Conservation (phyloP, 2,113 vertebrate genomes). For the Motacilla alba region DNA sequence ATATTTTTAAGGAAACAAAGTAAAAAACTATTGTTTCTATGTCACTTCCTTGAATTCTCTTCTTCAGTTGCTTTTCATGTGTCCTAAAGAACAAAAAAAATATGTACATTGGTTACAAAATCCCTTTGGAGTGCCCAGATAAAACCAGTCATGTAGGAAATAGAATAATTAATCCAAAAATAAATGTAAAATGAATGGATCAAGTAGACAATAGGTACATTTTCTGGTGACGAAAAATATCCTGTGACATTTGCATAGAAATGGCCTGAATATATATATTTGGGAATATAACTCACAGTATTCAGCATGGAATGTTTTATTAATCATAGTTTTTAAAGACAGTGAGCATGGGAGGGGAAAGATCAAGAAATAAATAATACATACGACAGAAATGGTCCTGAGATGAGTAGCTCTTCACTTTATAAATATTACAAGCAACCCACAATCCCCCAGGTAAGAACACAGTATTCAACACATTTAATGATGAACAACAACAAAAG, state of each 20-base stretch:
- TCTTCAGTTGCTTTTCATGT: background rate
- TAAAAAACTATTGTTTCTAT: background rate
- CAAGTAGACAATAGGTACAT: background rate
- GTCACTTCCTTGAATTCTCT: slow-evolving; percentile 22
- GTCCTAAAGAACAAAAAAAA: slow-evolving; percentile 3
- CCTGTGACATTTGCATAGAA: slow-evolving; percentile 51
- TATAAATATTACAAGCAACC: slow-evolving; percentile 78
- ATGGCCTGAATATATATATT: slow-evolving; percentile 60
- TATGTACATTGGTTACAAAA: background rate
- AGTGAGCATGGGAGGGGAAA: slow-evolving; percentile 67
- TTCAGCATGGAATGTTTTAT: slow-evolving; percentile 77
- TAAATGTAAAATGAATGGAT: slow-evolving; percentile 22
- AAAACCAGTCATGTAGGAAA: slow-evolving; percentile 34
- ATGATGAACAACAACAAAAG: slow-evolving; percentile 67
- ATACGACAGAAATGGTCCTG: slow-evolving; percentile 73
- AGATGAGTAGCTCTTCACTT: slow-evolving; percentile 73
- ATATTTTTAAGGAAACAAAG: background rate
- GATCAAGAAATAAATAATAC: slow-evolving; percentile 78
- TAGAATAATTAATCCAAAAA: slow-evolving; percentile 54
- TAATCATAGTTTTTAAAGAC: slow-evolving; percentile 76
- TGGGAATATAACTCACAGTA: slow-evolving; percentile 53
- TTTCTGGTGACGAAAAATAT: slow-evolving; percentile 28
- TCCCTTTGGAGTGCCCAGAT: slow-evolving; percentile 20
- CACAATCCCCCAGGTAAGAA: slow-evolving; percentile 71
- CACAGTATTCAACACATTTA: slow-evolving; percentile 67